These are phyloP conservation scores for Jordanella pulchra DNA, from an alignment of 2,797 vertebrate genomes.

Conservation along the genomic window DNA sequence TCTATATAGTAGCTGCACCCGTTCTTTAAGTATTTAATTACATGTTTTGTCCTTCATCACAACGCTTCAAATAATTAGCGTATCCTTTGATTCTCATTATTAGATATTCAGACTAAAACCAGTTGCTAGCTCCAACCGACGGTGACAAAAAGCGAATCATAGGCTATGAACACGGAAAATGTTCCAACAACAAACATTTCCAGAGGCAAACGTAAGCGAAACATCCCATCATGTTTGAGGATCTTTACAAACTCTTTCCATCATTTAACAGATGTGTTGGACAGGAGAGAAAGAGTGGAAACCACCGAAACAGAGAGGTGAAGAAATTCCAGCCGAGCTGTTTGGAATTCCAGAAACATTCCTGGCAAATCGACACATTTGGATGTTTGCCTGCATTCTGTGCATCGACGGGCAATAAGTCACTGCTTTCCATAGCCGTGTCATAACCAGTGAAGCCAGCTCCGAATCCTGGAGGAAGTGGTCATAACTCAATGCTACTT, in stretches of 20 bases:
- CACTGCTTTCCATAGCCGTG: not conserved
- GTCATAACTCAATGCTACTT: not conserved
- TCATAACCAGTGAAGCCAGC: not conserved
- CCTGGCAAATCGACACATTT: not conserved
- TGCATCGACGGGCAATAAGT: not conserved
- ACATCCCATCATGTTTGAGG: not conserved
- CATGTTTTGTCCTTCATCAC: not conserved
- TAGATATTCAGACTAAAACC: not conserved
- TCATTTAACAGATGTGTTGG: not conserved
- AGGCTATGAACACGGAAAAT: not conserved
- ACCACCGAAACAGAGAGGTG: not conserved
- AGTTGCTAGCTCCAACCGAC: not conserved
- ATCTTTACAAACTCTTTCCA: not conserved
- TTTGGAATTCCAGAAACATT: conserved; percentile 1
- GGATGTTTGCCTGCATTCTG: not conserved
- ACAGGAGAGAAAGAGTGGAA: not conserved
- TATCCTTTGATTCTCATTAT: not conserved
- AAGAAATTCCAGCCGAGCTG: not conserved
- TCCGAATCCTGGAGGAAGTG: not conserved
- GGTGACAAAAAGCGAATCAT: not conserved
- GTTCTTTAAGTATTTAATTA: not conserved
- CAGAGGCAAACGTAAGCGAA: not conserved
- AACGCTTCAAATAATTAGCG: not conserved
- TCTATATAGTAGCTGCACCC: not conserved
- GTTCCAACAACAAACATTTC: not conserved